A percentile compares a stretch with the other conserved stretches of the same genome.
Conservation (phyloP, 2,113 vertebrate genomes). For the Elanoides forficatus region DNA sequence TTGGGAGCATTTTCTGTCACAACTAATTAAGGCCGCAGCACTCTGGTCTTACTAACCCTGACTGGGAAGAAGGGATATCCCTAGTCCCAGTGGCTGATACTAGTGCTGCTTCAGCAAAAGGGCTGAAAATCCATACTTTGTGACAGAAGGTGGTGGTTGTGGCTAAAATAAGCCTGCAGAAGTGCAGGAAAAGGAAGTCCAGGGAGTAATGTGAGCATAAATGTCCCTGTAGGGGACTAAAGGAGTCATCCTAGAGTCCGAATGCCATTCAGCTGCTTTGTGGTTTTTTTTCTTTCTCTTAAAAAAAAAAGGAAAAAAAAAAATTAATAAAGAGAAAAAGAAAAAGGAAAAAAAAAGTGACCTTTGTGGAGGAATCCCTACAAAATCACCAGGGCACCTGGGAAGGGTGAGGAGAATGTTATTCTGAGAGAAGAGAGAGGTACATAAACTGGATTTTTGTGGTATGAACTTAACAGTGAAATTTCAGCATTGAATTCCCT, state of each 20-base stretch:
- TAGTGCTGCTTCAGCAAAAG: background rate
- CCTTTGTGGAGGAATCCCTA: background rate
- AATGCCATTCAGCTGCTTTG: background rate
- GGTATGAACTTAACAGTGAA: background rate
- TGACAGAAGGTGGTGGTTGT: background rate
- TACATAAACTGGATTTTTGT: background rate
- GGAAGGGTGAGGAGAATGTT: background rate
- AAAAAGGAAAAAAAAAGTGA: too few relatives aligned
- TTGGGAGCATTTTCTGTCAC: background rate
- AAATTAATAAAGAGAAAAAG: too few relatives aligned
- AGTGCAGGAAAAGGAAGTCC: background rate
- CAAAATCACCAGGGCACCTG: background rate
- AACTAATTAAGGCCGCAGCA: background rate
- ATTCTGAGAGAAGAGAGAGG: background rate
- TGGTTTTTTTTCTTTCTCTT: background rate
- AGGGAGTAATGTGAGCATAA: background rate
- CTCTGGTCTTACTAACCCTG: background rate
- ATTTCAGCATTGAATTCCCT: background rate
- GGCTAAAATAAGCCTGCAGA: background rate
- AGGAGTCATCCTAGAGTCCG: background rate
- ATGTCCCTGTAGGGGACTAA: background rate
- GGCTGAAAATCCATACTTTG: background rate
- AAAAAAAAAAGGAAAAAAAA: too few relatives aligned
- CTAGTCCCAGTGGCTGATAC: background rate
- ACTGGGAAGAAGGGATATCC: background rate